Base-by-base conservation (phyloP, 2,888 invertebrate genomes). In the Tiphia femorata region DNA sequence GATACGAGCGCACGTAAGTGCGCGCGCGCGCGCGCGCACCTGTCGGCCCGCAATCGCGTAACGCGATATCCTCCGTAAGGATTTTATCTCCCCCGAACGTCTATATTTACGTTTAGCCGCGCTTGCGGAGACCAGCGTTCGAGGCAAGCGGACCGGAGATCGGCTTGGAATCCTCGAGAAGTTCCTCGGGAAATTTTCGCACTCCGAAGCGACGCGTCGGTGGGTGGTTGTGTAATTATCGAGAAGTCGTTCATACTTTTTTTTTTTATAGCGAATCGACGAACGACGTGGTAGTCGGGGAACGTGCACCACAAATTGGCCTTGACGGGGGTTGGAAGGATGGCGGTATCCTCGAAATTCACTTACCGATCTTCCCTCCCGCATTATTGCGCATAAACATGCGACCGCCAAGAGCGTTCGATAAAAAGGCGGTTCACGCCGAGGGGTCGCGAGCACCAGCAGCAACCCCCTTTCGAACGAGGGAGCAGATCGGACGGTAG, bases 21-120 rank as follows among this genome's bases (percentile, higher is more conserved):
- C n/a, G n/a, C n/a, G n/a, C n/a, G n/a, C n/a, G n/a, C n/a, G 17
- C 44, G 17, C 17, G 52, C 19, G 10, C 37, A 46, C 41, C 54
- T 54, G 54, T 47, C 49, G 35, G 49, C 27, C n/a, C n/a, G 48
- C 27, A 35, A 57, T 35, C 30, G 52, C 48, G 54, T 54, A 49
- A 49, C 49, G 54, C 49, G 41, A 49, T 48, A 46, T n/a, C 54
- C 50, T 50, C 50, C 48, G 43, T 40, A n/a, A n/a, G 25, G 48
- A 59, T 59, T 51, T 55, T 59, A 59, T 51, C 54, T 49, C n/a
- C n/a, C n/a, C 41, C 27, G 38, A 30, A 49, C 48, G 49, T 56
- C 51, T 43, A 49, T 48, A 53, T 59, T 56, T 55, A 44, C 55
- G 29, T 46, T 51, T 46, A 41, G 58, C n/a, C n/a, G n/a, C n/a